Percentiles rank a stretch among this genome's conserved stretches.
Evolutionary conservation across 1,140 invertebrate species (phyloP).

Genomic region (Doryteuthis pealeii): DNA sequence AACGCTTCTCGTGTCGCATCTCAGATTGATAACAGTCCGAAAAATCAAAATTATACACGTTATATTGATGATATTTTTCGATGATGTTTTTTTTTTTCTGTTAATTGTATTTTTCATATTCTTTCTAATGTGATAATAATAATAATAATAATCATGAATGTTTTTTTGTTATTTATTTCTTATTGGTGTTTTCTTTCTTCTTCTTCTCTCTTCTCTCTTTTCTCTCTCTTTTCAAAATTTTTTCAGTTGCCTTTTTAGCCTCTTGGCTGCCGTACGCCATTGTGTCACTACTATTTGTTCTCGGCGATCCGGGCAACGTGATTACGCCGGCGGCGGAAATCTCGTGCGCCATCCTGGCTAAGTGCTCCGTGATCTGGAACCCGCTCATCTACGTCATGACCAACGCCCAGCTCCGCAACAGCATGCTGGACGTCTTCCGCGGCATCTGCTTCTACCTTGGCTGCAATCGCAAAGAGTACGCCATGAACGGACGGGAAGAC

Average conservation of each 20-base stretch:
- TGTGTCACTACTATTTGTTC: slow-evolving; percentile 29
- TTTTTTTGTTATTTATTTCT: too few relatives aligned
- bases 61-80: too few relatives aligned
- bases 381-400: slow-evolving; percentile 41
- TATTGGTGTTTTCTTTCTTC: background rate
- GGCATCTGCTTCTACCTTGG: background rate
- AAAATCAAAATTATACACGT: too few relatives aligned
- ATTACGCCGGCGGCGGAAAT: slow-evolving; percentile 21
- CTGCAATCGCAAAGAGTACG: background rate
- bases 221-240: background rate
- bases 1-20: too few relatives aligned
- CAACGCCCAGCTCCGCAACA: slow-evolving; percentile 36
- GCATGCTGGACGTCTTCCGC: background rate
- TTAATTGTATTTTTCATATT: too few relatives aligned
- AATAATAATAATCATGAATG: too few relatives aligned
- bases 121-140: too few relatives aligned
- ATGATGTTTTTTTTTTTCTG: too few relatives aligned
- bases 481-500: background rate
- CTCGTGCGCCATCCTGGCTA: slow-evolving; percentile 34
- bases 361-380: slow-evolving; percentile 35
- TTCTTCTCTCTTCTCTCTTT: background rate
- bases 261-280: slow-evolving; percentile 40
- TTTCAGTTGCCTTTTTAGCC: slow-evolving; percentile 29
- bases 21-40: too few relatives aligned
- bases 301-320: slow-evolving; percentile 24